Base-by-base conservation (phyloP, 2,888 invertebrate species). In the Callyntrura guangdongensis region DNA sequence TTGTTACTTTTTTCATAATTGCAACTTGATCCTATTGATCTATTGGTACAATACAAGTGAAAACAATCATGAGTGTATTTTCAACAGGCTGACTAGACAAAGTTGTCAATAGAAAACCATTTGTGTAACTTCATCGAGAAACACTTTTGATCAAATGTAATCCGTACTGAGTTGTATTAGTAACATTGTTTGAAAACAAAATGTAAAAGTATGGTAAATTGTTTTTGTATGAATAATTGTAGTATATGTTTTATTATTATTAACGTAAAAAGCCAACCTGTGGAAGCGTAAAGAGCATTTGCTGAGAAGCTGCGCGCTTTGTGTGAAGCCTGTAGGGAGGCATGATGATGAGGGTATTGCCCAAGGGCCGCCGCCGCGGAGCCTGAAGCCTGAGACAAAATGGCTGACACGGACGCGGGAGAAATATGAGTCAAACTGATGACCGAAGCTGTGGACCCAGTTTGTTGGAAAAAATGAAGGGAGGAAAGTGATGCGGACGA, bases 241-340 rank as follows among this genome's bases (percentile, higher is more conserved):
- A 17, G 14, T n/a, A 11, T 64, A 72, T 11, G 17, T 17, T 64
- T 22, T 45, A 72, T 49, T 20, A 74, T 61, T 81, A 81, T 81
- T 81, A 61, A 81, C 81, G 45, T 81, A 36, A 86, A 74, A 91
- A 92, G 93, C 90, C 90, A 93, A 93, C 94, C 94, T 93, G 93
- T 92, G 86, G 94, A 93, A 93, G 94, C 94, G 91, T 94, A 94
- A 92, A 94, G 94, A 89, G 94, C 94, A 89, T 94, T 94, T 27
- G 94, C 94, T 14, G 94, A 94, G 93, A 94, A 94, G 91, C 94
- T 94, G 81, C 94, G 94, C 82, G 94, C 94, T 93, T 94, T 94
- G 91, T 94, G 94, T 90, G 94, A 94, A 90, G 94, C 92, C 88
- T 94, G 94, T 84, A 93, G 93, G 92, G 92, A 91, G 77, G 92